Conservation (phyloP, 2,113 vertebrate species). For the Phycodurus eques region DNA sequence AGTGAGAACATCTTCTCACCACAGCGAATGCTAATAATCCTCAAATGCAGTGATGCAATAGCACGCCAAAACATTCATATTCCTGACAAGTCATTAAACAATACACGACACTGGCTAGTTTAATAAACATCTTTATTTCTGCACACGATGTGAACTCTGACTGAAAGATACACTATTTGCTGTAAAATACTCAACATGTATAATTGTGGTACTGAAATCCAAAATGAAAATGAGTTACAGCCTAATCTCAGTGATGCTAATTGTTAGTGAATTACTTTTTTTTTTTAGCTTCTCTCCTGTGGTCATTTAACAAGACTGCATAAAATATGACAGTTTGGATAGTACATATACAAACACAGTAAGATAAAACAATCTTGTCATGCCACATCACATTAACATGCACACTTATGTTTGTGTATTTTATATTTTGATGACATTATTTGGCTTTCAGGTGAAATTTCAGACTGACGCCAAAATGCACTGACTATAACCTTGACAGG, state of each 20-base stretch:
- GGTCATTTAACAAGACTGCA: neutral
- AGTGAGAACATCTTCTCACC: conserved; percentile 34
- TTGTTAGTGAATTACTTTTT: neutral
- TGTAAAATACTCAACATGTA: too few relatives aligned
- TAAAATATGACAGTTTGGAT: neutral
- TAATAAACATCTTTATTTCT: neutral
- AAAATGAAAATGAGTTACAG: neutral
- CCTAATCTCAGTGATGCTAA: neutral
- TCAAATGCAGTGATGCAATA: neutral
- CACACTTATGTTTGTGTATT: neutral
- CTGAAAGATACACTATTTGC: too few relatives aligned
- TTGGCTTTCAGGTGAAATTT: too few relatives aligned
- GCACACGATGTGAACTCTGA: neutral
- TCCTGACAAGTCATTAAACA: neutral
- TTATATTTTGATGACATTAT: neutral
- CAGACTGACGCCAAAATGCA: too few relatives aligned
- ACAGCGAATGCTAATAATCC: conserved; percentile 16
- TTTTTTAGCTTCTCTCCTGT: neutral
- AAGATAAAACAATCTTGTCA: neutral
- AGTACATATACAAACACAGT: neutral
- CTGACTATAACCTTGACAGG: too few relatives aligned
- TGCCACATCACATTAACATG: neutral
- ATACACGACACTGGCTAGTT: neutral
- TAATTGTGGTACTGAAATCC: neutral
- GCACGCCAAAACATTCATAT: neutral